Base-by-base conservation (phyloP, 1,140 invertebrate species). In the Drosophila novamexicana region DNA sequence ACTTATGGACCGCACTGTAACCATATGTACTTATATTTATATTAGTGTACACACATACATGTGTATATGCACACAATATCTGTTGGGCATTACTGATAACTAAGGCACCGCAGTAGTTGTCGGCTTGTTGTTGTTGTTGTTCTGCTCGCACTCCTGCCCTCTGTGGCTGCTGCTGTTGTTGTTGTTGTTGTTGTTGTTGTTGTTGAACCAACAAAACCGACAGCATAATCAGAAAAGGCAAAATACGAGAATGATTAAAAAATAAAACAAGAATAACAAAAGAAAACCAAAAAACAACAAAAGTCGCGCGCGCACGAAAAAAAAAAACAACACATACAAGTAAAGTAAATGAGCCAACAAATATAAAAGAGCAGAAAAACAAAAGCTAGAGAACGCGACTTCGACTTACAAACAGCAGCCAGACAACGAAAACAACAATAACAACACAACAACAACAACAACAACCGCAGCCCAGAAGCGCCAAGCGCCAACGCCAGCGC, bases 281-380 rank as follows among this genome's bases (percentile, higher is more conserved):
- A 79, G 52, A 66, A 81, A 84, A 73, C 49, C 62, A 73, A 66
- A 61, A 16, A 81, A 69, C 34, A 84, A 84, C 47, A 65, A 69
- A 66, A 77, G 58, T 63, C 57, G 72, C 68, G 57, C 66, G 57
- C 61, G 74, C 49, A 71, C 44, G 61, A 71, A 82, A 62, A 71
- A 83, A 54, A 76, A 73, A 70, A 16, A 73, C 53, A 61, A 64
- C 47, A 68, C 54, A 39, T 29, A 67, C 54, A 74, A 89, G 75
- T 77, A 70, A 83, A 89, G 69, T 89, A 89, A 88, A 86, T 88
- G 79, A 86, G 83, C 69, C 81, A 79, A 75, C 64, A 84, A 80
- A 45, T 57, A 64, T 57, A 61, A 85, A 72, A 72, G 79, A 81
- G 58, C 64, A 83, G 45, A 45, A 82, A 75, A 80, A 85, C 57